Conservation (phyloP, 2,888 invertebrate species). For the Lamellibrachia satsuma region DNA sequence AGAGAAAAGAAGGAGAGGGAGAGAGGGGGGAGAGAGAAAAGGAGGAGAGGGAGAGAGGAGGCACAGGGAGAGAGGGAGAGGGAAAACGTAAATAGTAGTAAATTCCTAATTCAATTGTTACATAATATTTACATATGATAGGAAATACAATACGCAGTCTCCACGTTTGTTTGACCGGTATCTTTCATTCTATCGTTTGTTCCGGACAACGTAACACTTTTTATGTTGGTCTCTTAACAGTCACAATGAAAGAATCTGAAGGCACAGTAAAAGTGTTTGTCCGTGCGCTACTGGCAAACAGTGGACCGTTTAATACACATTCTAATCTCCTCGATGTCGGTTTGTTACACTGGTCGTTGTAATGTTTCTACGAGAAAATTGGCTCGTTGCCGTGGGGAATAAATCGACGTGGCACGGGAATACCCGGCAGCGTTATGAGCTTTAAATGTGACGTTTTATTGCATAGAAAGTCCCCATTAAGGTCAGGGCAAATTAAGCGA, state of each 20-base stretch:
- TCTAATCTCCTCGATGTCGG: neutral
- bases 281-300: neutral
- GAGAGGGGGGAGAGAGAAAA: no score
- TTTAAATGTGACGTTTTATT: conserved; percentile 17
- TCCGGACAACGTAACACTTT: neutral
- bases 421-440: neutral
- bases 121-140: no score
- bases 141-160: no score
- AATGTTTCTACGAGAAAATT: neutral
- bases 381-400: neutral
- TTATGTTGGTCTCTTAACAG: neutral
- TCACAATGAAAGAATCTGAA: neutral
- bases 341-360: neutral
- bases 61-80: no score
- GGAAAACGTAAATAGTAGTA: neutral
- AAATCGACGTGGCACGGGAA: neutral
- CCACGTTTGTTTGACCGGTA: neutral
- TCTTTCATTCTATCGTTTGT: neutral
- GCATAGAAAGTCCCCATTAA: neutral
- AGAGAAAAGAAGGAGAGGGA: no score
- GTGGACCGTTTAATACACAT: neutral
- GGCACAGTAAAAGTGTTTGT: neutral
- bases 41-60: no score
- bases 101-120: neutral
- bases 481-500: neutral